phyloP scores from a whole-genome alignment of 2,888 invertebrate species.

The Andrena fulva region DNA sequence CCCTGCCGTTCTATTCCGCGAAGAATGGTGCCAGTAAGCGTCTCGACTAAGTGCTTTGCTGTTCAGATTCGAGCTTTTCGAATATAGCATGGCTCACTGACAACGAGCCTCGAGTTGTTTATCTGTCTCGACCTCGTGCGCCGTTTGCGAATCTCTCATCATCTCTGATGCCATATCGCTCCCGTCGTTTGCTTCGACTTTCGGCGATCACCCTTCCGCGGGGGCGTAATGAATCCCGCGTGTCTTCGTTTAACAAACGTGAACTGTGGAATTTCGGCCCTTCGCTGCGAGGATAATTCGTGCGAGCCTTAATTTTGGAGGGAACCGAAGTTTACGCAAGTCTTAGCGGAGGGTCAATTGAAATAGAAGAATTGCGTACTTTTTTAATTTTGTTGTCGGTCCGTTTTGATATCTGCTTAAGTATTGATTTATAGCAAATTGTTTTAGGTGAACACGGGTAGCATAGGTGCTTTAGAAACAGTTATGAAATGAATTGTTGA shows the following conservation, averaged over 20 bases:
- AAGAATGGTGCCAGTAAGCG: slow-evolving; percentile 61
- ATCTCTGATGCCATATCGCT: slow-evolving; percentile 25
- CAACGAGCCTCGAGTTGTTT: slow-evolving; percentile 56
- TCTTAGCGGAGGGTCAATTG: too few relatives aligned
- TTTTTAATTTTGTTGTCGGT: too few relatives aligned
- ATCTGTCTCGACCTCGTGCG: slow-evolving; percentile 31
- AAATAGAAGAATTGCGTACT: too few relatives aligned
- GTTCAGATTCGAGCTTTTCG: slow-evolving; percentile 68
- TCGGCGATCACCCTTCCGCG: too few relatives aligned
- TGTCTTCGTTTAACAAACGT: background rate
- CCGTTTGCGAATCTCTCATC: slow-evolving; percentile 25
- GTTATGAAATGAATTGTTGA: too few relatives aligned
- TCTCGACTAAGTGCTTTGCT: slow-evolving; percentile 61
- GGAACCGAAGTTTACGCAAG: background rate
- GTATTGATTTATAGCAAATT: too few relatives aligned
- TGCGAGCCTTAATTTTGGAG: background rate
- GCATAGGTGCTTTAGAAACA: too few relatives aligned
- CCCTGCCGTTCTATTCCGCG: slow-evolving; percentile 58
- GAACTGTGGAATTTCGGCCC: background rate
- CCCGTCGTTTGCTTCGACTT: background rate
- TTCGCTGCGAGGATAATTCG: background rate
- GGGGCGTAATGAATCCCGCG: background rate
- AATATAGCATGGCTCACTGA: slow-evolving; percentile 62
- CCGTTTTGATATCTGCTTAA: too few relatives aligned
- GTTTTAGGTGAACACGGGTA: too few relatives aligned